Base-by-base conservation (phyloP, 2,797 vertebrate species). In the Stomatorhinus walkeri region DNA sequence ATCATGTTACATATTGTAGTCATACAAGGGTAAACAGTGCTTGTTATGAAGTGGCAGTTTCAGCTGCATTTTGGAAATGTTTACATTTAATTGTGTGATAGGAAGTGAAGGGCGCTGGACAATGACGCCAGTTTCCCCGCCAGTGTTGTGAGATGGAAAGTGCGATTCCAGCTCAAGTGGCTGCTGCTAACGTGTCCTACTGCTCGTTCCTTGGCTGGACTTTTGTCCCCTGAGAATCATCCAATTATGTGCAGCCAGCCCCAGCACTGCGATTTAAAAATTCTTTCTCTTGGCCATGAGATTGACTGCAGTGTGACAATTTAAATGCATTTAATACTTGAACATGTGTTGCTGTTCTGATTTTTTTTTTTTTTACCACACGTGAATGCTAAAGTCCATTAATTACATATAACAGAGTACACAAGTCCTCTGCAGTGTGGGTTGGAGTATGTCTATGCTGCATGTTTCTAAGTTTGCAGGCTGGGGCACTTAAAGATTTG, bases 221-320 rank as follows among this genome's bases (percentile, higher is more conserved):
- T 79, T 43, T n/a, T n/a, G 9, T 51, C 81, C 46, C 81, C n/a
- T 84, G 81, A 84, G 81, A 84, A 51, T 84, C 46, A 84, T 51
- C 81, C 81, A 84, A 28, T 84, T 51, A 51, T n/a, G 43, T 48
- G 81, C 48, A 10, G n/a, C 81, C 81, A 51, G 22, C 43, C 19
- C 81, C 43, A 24, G 9, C 49, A 46, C 46, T 72, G 12, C 28
- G 1, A 36, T 72, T 79, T 36, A 72, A 36, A 72, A 36, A 28
- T 51, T 22, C n/a, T 22, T 51, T 51, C 9, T 51, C 22, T 84
- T 49, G 7, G 81, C 81, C 9, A 5, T 84, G 46, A 84, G 9
- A 51, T 22, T 24, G 49, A 48, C n/a, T 84, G n/a, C 81, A 46
- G 3, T 51, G 12, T 24, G 9, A 14, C n/a, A n/a, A n/a, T 49